Conservation (phyloP, 2,113 vertebrate species). For the Marcusenius ussheri region DNA sequence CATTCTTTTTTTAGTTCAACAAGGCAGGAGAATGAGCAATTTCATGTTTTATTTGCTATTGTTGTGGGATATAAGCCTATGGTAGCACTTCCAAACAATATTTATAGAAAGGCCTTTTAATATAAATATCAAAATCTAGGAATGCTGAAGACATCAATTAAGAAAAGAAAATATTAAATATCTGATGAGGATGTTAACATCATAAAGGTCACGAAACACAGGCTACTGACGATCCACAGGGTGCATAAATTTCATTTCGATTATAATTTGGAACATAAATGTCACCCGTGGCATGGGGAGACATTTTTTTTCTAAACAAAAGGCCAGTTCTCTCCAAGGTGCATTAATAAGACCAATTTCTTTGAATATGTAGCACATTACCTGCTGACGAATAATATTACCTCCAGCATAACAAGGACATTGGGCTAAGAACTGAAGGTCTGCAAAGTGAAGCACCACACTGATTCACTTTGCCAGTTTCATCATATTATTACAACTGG, state of each 20-base stretch:
- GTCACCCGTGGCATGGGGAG: not conserved
- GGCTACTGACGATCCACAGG: not conserved
- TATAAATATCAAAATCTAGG: not conserved
- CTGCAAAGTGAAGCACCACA: not conserved
- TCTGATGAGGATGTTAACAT: not conserved
- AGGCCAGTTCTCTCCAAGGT: not conserved
- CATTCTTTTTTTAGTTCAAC: not conserved
- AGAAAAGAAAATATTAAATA: not conserved
- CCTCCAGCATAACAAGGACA: not conserved
- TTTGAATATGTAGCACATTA: not conserved
- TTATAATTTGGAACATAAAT: constrained; percentile 8
- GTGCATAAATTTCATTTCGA: not conserved
- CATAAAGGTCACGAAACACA: not conserved
- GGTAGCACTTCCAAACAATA: not conserved
- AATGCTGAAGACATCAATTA: not conserved
- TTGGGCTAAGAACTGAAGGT: not conserved
- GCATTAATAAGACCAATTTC: not conserved
- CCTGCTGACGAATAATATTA: not conserved
- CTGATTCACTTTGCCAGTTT: not conserved
- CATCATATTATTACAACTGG: not conserved
- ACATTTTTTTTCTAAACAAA: constrained; percentile 2
- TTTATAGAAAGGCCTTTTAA: not conserved
- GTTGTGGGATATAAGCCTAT: not conserved
- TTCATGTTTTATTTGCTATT: not conserved
- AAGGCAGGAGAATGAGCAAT: not conserved